Evolutionary conservation across 2,888 invertebrate species (phyloP).

Genomic region (Amblyteles armatorius): DNA sequence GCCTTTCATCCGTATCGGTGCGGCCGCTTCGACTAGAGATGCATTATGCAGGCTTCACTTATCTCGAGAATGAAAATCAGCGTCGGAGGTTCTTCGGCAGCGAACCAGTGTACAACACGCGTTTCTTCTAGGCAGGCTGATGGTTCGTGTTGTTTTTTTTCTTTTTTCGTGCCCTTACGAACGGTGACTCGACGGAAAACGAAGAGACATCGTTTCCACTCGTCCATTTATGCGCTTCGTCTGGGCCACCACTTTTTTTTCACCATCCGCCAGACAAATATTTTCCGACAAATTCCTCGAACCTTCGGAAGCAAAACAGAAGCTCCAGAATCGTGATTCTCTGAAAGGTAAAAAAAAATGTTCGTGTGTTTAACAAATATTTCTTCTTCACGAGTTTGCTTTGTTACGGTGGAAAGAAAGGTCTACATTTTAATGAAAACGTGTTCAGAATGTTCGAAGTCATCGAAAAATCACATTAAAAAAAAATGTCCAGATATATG

Average conservation of each 20-base stretch:
- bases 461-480: too few species aligned
- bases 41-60: neutral
- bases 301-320: conserved; percentile 17
- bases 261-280: conserved; percentile 57
- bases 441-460: too few species aligned
- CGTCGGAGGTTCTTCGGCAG: neutral
- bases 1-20: neutral
- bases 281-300: conserved; percentile 65
- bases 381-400: too few species aligned
- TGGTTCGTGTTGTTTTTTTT: neutral
- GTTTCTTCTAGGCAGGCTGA: neutral
- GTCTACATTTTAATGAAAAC: too few species aligned
- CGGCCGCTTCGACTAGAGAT: neutral
- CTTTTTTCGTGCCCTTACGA: conserved; percentile 63
- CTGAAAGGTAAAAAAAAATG: too few species aligned
- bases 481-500: too few species aligned
- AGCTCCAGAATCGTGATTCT: neutral
- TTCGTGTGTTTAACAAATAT: too few species aligned
- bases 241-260: conserved; percentile 24
- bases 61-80: neutral
- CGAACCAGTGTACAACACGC: neutral
- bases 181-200: conserved; percentile 71
- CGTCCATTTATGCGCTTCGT: conserved; percentile 18
- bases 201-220: conserved; percentile 52
- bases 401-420: too few species aligned